phyloP scores from a whole-genome alignment of 2,888 invertebrate genomes.

The Strigamia maritima region DNA sequence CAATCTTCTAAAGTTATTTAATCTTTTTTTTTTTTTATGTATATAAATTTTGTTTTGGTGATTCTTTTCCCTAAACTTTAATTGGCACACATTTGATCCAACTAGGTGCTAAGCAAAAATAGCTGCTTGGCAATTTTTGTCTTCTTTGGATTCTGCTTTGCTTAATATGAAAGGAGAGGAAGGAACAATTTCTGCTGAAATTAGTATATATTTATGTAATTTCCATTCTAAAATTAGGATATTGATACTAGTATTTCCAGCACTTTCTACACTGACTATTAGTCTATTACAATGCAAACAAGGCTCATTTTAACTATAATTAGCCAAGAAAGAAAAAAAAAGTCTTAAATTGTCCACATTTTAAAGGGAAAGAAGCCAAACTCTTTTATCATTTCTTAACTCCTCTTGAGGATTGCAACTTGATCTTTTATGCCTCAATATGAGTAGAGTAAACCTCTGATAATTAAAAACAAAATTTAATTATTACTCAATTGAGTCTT shows the following conservation, averaged over 20 bases:
- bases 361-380: neutral
- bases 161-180: neutral
- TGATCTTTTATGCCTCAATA: too few species aligned
- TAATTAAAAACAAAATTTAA: neutral
- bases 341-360: too few species aligned
- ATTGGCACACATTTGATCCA: slow-evolving; percentile 4
- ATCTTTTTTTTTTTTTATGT: too few species aligned
- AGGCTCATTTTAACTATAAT: too few species aligned
- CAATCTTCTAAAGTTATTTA: too few species aligned
- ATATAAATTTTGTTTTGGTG: neutral
- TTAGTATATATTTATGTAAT: neutral
- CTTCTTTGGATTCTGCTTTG: neutral
- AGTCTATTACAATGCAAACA: too few species aligned
- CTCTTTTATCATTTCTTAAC: too few species aligned
- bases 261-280: too few species aligned
- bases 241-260: too few species aligned
- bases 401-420: too few species aligned
- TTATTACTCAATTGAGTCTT: neutral
- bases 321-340: too few species aligned
- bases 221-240: neutral
- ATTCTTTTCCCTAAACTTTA: neutral
- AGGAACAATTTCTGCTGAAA: neutral
- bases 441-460: too few species aligned
- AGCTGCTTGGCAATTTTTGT: slow-evolving; percentile 7
- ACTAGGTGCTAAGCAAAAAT: slow-evolving; percentile 17